Conservation (phyloP, 2,888 invertebrate genomes). For the Glyphotaelius pellucidus region DNA sequence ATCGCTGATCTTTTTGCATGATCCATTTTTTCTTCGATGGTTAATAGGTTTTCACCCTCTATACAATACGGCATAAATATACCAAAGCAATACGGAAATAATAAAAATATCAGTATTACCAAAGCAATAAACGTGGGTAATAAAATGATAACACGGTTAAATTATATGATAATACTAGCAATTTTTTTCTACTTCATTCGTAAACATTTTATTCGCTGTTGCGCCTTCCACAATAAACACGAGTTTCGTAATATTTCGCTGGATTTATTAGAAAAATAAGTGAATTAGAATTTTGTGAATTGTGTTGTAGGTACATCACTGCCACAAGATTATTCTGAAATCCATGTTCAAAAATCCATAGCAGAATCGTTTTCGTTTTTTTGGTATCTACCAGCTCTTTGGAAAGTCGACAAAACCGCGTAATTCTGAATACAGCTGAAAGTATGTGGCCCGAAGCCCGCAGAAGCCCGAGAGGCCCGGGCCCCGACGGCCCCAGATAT, state of each 20-base stretch:
- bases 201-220: background rate
- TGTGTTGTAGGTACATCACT: too few relatives aligned
- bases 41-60: slow-evolving; percentile 27
- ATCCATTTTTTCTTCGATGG: slow-evolving; percentile 47
- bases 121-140: slow-evolving; percentile 19
- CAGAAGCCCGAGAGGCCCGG: too few relatives aligned
- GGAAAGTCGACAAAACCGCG: too few relatives aligned
- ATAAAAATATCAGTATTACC: slow-evolving; percentile 20
- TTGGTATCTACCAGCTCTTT: too few relatives aligned
- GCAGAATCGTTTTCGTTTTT: too few relatives aligned
- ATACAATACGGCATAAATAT: slow-evolving; percentile 15
- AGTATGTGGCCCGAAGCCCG: too few relatives aligned
- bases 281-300: too few relatives aligned
- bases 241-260: background rate
- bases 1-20: slow-evolving; percentile 70
- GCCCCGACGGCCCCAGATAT: too few relatives aligned
- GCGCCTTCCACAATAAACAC: background rate
- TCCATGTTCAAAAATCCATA: too few relatives aligned
- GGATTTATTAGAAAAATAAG: too few relatives aligned
- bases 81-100: background rate
- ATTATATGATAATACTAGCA: slow-evolving; percentile 9
- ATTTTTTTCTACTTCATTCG: background rate
- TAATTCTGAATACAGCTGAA: too few relatives aligned
- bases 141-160: background rate
- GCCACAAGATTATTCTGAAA: too few relatives aligned